A percentile compares a stretch with the other conserved stretches of the same genome.
Evolutionary conservation across 2,113 vertebrate species (phyloP).

Genomic region (Cololabis saira): DNA sequence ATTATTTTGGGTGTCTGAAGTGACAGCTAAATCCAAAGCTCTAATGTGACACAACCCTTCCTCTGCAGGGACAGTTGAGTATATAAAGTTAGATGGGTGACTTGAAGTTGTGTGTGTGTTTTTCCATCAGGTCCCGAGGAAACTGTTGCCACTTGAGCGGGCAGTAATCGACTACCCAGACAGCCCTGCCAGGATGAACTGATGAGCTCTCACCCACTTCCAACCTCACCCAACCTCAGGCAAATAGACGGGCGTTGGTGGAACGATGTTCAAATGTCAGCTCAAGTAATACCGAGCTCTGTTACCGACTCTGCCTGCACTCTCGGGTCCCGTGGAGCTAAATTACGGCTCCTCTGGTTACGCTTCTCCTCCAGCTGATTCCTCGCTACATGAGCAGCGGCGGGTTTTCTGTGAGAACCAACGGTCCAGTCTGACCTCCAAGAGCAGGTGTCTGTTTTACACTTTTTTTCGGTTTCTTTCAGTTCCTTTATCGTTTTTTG

Average conservation of each 20-base stretch:
- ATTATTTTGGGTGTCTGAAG: too few species aligned
- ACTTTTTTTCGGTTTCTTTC: background rate
- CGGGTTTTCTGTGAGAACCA: constrained; percentile 11
- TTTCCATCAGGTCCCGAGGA: constrained; percentile 2
- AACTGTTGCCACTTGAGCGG: constrained; percentile 32
- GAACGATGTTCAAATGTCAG: constrained; percentile 62
- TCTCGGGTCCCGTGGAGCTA: background rate
- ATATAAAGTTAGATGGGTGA: background rate
- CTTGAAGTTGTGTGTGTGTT: constrained; percentile 7
- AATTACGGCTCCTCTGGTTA: constrained; percentile 1
- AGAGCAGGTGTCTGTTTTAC: too few species aligned
- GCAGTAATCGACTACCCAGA: constrained; percentile 13
- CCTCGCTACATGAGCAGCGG: constrained; percentile 2
- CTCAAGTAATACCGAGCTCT: constrained; percentile 36
- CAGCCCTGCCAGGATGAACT: constrained; percentile 67
- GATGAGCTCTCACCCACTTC: constrained; percentile 73
- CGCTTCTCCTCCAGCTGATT: background rate
- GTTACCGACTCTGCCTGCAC: background rate
- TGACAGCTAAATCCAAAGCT: too few species aligned
- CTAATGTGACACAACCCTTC: too few species aligned
- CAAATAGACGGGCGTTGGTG: constrained; percentile 63
- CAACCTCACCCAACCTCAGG: too few species aligned
- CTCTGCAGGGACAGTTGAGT: background rate
- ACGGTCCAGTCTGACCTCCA: background rate
- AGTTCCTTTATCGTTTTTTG: background rate